Evolutionary conservation across 2,888 invertebrate genomes (phyloP).

Genomic region (Crepidodera aurea): DNA sequence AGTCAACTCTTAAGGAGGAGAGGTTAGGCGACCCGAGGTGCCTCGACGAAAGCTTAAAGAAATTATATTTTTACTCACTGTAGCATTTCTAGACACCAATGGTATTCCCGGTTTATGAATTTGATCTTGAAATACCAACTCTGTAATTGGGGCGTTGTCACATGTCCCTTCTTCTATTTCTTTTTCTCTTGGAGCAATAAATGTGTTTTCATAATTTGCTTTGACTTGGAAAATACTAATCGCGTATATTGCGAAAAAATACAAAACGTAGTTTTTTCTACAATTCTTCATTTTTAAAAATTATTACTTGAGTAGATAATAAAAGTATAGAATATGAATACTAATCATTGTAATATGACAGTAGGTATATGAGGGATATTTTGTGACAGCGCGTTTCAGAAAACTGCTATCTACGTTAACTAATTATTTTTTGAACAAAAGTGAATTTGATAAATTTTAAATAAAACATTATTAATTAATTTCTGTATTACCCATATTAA

Average conservation of each 20-base stretch:
- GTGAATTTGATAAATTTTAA: too few species aligned
- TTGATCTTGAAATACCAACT: conserved; percentile 19
- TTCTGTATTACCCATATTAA: too few species aligned
- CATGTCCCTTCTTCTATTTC: conserved; percentile 16
- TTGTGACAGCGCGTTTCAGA: too few species aligned
- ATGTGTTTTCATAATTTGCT: not conserved
- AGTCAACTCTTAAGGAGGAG: too few species aligned
- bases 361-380: too few species aligned
- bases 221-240: not conserved
- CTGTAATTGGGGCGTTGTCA: not conserved
- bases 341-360: too few species aligned
- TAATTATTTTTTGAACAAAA: too few species aligned
- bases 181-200: not conserved
- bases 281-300: not conserved
- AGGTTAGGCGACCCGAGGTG: too few species aligned
- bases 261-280: not conserved
- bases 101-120: conserved; percentile 16
- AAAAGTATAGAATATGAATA: not conserved
- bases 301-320: not conserved
- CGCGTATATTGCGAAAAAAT: not conserved
- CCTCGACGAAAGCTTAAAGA: too few species aligned
- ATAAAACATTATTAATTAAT: too few species aligned
- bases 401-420: too few species aligned
- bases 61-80: conserved; percentile 13
- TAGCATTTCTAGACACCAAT: conserved; percentile 15